Conservation (phyloP, 2,797 vertebrate species). For the Petrocephalus sullivani region DNA sequence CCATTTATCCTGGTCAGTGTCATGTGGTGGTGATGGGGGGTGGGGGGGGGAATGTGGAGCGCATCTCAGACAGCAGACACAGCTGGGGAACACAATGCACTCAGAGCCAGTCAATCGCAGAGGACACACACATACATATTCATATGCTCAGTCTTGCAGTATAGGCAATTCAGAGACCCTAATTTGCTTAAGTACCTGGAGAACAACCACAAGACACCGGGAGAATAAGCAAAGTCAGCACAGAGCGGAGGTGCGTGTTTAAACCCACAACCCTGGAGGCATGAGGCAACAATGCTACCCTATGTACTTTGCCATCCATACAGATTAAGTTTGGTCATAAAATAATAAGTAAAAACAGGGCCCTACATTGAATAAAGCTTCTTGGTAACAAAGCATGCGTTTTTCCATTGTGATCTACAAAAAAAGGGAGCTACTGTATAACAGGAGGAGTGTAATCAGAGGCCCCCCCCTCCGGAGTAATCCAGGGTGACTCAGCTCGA, state of each 20-base stretch:
- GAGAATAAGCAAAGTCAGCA: not conserved
- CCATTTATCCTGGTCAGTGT: not conserved
- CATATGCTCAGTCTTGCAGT: not conserved
- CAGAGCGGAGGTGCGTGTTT: not conserved
- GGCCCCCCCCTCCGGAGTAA: not conserved
- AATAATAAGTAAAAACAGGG: not conserved
- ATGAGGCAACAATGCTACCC: not conserved
- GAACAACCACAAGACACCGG: not conserved
- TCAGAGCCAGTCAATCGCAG: not conserved
- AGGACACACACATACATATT: not conserved
- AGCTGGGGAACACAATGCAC: not conserved
- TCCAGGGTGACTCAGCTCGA: constrained; percentile 14
- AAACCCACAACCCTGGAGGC: not conserved
- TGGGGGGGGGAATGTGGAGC: not conserved
- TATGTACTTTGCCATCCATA: not conserved
- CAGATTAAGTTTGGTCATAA: not conserved
- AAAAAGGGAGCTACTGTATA: constrained; percentile 20
- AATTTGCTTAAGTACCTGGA: not conserved
- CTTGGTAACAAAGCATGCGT: not conserved
- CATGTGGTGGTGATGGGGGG: not conserved
- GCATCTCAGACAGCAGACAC: not conserved
- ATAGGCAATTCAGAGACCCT: not conserved
- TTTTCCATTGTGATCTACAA: not conserved
- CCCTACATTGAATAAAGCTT: not conserved
- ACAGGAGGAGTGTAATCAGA: constrained; percentile 29